Percentiles rank a stretch among this genome's conserved stretches.
Evolutionary conservation across 2,113 vertebrate species (phyloP).

Genomic region (Hydrolagus affinis): DNA sequence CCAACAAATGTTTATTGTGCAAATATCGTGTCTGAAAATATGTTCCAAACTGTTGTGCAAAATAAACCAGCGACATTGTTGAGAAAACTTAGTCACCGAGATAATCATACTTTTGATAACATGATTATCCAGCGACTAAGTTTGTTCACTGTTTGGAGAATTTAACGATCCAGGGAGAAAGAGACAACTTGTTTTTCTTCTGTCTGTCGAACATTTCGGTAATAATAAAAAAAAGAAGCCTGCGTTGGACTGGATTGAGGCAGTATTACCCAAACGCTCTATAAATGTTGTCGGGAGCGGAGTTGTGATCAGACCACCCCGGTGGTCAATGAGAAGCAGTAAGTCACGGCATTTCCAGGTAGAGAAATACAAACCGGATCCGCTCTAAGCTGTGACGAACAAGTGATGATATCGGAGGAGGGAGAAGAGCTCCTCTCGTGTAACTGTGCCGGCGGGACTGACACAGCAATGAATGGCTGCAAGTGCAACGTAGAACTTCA

Average conservation of each 20-base stretch:
- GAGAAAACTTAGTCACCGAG: too few relatives aligned
- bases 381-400: background rate
- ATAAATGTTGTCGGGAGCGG: background rate
- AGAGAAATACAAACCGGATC: background rate
- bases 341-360: constrained; percentile 1
- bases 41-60: background rate
- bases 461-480: background rate
- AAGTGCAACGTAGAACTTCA: constrained; percentile 16
- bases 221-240: background rate
- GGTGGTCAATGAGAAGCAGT: background rate
- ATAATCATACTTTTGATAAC: background rate
- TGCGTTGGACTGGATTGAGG: background rate
- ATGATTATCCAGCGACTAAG: background rate
- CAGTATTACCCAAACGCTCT: background rate
- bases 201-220: background rate
- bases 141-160: constrained; percentile 12
- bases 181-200: constrained; percentile 13
- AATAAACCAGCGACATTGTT: background rate
- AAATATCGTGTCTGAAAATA: constrained; percentile 20
- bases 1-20: background rate
- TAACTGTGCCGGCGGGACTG: background rate
- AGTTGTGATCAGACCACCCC: background rate
- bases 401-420: background rate
- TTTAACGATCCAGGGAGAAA: background rate
- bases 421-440: background rate